These are phyloP conservation scores for Noctuana brunneofusca DNA, from an alignment of 2,888 invertebrate species.

Conservation along the genomic window DNA sequence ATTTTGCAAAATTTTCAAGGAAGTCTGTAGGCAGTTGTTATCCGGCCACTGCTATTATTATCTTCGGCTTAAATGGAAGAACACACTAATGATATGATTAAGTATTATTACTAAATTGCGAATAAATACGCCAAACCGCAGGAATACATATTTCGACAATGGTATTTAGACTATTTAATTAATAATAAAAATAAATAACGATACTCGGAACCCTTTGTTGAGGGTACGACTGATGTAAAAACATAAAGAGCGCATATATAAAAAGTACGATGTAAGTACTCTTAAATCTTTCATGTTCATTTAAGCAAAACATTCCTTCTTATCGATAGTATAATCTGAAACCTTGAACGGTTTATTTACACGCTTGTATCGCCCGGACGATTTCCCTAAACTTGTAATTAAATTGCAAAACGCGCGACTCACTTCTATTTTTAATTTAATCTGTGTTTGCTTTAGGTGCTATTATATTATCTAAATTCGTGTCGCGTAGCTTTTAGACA, in stretches of 20 bases:
- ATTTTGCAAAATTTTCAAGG: conserved; percentile 9
- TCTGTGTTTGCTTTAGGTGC: conserved; percentile 9
- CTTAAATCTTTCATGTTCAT: not conserved
- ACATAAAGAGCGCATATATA: too few species aligned
- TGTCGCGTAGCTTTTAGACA: not conserved
- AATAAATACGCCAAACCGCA: not conserved
- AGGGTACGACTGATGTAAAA: too few species aligned
- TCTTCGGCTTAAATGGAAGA: conserved; percentile 9
- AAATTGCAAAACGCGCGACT: conserved; percentile 21
- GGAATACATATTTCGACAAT: not conserved
- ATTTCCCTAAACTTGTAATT: conserved; percentile 30
- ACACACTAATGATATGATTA: conserved; percentile 10
- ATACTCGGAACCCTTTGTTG: too few species aligned
- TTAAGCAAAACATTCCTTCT: not conserved
- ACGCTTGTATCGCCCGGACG: conserved; percentile 7
- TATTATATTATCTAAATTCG: conserved; percentile 1
- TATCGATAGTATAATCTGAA: not conserved
- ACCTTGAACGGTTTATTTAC: conserved; percentile 12
- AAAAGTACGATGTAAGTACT: too few species aligned
- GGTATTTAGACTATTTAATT: not conserved
- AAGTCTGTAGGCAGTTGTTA: conserved; percentile 15
- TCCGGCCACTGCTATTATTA: conserved; percentile 13
- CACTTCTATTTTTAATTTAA: conserved; percentile 19
- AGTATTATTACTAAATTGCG: conserved; percentile 16
- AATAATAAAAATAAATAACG: too few species aligned